phyloP scores from a whole-genome alignment of 1,140 invertebrate species.

The Protaetia brevitarsis region DNA sequence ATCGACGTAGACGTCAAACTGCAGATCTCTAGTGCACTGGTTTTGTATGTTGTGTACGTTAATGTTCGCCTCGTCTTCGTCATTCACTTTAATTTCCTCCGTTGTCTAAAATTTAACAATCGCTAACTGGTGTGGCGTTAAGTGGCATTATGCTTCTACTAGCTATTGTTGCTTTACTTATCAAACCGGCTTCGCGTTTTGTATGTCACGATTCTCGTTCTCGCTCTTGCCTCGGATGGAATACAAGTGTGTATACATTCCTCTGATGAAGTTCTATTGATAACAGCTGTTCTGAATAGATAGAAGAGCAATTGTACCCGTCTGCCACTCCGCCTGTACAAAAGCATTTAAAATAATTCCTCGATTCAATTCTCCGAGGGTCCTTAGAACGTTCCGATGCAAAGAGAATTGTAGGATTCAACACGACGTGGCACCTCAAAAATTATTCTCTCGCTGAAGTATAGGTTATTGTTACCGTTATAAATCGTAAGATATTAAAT shows the following conservation, averaged over 20 bases:
- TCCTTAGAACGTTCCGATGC: no score
- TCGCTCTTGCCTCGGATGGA: no score
- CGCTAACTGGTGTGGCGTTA: background rate
- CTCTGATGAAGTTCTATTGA: background rate
- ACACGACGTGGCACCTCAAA: no score
- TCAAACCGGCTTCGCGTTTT: conserved; percentile 2
- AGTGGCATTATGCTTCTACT: conserved; percentile 1
- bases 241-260: background rate
- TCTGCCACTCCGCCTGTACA: background rate
- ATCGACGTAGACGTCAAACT: background rate
- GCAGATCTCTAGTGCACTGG: background rate
- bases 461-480: no score
- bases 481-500: no score
- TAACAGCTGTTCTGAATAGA: background rate
- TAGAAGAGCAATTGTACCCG: background rate
- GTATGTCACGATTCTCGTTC: background rate
- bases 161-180: conserved; percentile 7
- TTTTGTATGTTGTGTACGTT: background rate
- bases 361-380: no score
- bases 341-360: background rate
- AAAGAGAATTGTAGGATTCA: no score
- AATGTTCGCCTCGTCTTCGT: background rate
- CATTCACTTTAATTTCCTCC: conserved; percentile 1
- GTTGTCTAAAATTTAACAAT: background rate
- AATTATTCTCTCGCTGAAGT: no score